Conservation (phyloP, 2,113 vertebrate genomes). For the Serinus canaria region DNA sequence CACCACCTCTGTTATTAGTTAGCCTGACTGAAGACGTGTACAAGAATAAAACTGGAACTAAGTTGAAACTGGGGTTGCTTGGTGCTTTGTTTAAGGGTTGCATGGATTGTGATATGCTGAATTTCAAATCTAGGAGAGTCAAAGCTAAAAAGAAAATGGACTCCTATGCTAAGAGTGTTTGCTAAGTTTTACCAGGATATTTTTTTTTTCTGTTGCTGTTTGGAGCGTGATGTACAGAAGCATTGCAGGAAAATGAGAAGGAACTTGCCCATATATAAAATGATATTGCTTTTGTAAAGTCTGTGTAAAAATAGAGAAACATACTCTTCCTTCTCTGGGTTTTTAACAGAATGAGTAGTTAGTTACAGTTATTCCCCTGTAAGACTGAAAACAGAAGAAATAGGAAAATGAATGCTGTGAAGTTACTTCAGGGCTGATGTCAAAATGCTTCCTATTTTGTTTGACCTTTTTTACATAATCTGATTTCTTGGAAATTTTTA, state of each 20-base stretch:
- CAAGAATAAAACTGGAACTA: neutral
- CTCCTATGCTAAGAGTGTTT: neutral
- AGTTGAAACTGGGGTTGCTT: neutral
- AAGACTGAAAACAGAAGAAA: neutral
- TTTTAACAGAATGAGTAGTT: neutral
- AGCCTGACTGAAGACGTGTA: neutral
- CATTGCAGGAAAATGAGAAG: neutral
- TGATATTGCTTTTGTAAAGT: neutral
- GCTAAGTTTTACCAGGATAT: neutral
- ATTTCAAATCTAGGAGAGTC: neutral
- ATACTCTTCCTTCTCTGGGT: neutral
- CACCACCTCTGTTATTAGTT: neutral
- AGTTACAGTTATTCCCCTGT: neutral
- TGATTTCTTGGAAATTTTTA: neutral
- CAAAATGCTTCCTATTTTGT: neutral
- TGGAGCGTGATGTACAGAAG: neutral
- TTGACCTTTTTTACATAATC: neutral
- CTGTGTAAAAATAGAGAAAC: neutral
- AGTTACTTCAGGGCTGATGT: neutral
- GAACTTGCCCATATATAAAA: neutral
- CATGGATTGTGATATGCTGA: neutral
- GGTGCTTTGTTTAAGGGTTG: neutral
- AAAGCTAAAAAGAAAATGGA: neutral
- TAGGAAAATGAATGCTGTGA: neutral
- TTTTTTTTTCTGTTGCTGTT: neutral